Evolutionary conservation across 2,888 invertebrate species (phyloP).

Genomic region (Alitta virens): DNA sequence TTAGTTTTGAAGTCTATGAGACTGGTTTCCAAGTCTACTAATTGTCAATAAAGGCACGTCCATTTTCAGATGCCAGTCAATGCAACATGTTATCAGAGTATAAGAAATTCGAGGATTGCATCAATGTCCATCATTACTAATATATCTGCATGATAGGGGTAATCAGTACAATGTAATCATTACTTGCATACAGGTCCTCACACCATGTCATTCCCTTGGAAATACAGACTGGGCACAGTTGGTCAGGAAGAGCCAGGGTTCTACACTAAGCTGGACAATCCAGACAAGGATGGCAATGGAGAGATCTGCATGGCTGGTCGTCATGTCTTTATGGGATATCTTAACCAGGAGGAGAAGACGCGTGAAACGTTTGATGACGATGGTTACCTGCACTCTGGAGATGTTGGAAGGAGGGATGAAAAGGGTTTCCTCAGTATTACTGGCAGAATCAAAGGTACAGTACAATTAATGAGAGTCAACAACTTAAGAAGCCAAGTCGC

Average conservation of each 20-base stretch:
- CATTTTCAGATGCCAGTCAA: too few species aligned
- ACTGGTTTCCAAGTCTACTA: too few species aligned
- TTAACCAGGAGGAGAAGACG: constrained; percentile 74
- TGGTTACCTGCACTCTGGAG: constrained; percentile 86
- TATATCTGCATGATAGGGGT: too few species aligned
- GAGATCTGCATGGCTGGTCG: constrained; percentile 78
- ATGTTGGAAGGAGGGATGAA: constrained; percentile 76
- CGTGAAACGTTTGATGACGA: constrained; percentile 71
- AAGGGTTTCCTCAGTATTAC: constrained; percentile 75
- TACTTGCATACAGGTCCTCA: constrained; percentile 83
- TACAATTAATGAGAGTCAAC: too few species aligned
- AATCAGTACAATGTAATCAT: too few species aligned
- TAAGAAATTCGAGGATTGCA: too few species aligned
- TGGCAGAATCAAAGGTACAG: constrained; percentile 59
- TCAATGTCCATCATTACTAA: too few species aligned
- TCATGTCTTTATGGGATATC: constrained; percentile 89
- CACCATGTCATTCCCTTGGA: constrained; percentile 62
- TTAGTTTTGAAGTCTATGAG: too few species aligned
- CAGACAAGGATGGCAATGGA: constrained; percentile 73
- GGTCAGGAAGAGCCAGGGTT: constrained; percentile 72
- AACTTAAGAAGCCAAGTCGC: too few species aligned
- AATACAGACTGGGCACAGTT: constrained; percentile 67
- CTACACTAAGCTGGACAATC: constrained; percentile 70
- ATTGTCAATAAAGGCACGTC: too few species aligned
- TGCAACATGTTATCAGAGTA: too few species aligned